These are phyloP conservation scores for Calcarius lapponicus DNA, from an alignment of 2,797 vertebrate species.

Conservation along the genomic window DNA sequence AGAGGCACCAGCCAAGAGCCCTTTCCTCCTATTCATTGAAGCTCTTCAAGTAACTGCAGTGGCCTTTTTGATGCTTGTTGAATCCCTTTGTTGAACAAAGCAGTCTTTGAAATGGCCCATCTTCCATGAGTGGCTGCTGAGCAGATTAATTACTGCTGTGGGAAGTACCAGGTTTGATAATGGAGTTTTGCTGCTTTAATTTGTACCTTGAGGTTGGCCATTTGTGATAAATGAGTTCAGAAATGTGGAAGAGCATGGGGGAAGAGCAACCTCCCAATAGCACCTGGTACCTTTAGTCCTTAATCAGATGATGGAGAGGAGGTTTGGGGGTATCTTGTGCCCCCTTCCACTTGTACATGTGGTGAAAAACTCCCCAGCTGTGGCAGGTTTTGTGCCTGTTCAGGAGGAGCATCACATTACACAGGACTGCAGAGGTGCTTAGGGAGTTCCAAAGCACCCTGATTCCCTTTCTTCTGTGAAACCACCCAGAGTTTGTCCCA, in stretches of 20 bases:
- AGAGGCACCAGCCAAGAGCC: not conserved
- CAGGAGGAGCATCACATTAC: fast-evolving
- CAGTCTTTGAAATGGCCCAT: not conserved
- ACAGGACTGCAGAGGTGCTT: not conserved
- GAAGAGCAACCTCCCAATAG: not conserved
- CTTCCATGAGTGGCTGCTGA: not conserved
- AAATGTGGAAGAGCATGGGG: fast-evolving
- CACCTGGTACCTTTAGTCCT: not conserved
- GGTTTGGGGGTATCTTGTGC: not conserved
- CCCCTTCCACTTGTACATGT: not conserved
- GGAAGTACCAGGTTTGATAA: not conserved
- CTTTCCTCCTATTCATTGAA: not conserved
- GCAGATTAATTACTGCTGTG: not conserved
- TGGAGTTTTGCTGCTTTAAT: not conserved
- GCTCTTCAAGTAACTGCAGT: not conserved
- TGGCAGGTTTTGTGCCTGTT: not conserved
- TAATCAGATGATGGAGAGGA: not conserved
- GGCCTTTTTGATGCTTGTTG: not conserved
- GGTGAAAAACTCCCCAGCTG: not conserved
- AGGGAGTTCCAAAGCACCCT: not conserved
- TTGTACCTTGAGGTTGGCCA: not conserved
- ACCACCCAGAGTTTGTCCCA: not conserved
- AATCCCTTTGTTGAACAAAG: not conserved
- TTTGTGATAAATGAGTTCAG: not conserved
- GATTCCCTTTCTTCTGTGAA: not conserved